Conservation (phyloP, 2,113 vertebrate genomes). For the Erythrocebus patas region DNA sequence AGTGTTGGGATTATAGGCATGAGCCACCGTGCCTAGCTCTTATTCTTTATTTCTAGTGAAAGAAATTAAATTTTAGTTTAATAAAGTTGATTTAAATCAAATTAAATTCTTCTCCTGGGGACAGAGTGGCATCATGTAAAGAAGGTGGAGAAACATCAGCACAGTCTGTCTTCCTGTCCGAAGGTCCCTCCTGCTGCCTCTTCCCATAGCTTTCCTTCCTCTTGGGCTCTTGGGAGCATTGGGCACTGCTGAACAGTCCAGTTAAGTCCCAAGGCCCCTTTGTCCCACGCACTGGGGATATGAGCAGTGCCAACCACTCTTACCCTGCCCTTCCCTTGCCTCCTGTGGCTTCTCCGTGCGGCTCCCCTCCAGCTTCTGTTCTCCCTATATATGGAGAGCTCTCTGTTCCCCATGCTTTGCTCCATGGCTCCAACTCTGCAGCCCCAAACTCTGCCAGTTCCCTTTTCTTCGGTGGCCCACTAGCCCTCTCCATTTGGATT, state of each 20-base stretch:
- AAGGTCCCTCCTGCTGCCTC: not conserved
- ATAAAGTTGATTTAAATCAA: not conserved
- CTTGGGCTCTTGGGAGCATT: not conserved
- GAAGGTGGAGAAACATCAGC: not conserved
- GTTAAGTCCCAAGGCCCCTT: not conserved
- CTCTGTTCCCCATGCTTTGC: not conserved
- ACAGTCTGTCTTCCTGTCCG: not conserved
- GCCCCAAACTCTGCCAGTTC: not conserved
- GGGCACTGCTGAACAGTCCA: not conserved
- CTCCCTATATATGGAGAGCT: not conserved
- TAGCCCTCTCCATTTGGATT: not conserved
- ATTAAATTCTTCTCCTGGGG: not conserved
- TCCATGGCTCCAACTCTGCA: not conserved
- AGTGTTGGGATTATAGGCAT: too few species aligned
- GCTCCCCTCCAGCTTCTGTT: not conserved
- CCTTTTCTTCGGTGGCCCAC: not conserved
- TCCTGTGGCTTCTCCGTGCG: not conserved
- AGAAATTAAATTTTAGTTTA: not conserved
- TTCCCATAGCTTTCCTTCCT: not conserved
- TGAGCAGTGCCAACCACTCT: not conserved
- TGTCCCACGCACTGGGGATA: not conserved
- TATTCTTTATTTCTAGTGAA: not conserved
- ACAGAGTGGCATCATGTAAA: not conserved
- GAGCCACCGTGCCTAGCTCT: too few species aligned
- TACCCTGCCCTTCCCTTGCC: not conserved